Conservation (phyloP, 2,888 invertebrate species). For the Tipula lateralis region DNA sequence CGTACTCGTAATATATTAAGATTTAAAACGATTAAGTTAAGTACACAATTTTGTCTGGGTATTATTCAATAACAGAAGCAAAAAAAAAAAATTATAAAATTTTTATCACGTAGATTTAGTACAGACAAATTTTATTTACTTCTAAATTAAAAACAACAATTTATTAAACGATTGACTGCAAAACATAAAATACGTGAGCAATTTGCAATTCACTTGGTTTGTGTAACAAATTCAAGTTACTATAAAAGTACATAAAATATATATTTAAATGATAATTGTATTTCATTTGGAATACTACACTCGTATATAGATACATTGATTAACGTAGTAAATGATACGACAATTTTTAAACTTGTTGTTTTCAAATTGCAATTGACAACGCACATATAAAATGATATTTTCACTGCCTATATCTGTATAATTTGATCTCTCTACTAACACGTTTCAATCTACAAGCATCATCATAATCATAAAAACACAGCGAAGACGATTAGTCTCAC, state of each 20-base stretch:
- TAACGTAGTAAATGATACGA: too few species aligned
- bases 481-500: not conserved
- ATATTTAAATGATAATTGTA: not conserved
- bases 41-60: not conserved
- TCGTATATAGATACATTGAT: not conserved
- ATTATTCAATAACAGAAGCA: not conserved
- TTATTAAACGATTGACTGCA: not conserved
- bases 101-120: not conserved
- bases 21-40: not conserved
- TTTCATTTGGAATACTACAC: too few species aligned
- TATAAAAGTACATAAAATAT: not conserved
- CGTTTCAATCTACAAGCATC: not conserved
- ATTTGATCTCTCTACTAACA: not conserved
- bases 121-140: not conserved
- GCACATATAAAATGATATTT: not conserved
- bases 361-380: not conserved
- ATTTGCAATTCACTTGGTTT: not conserved
- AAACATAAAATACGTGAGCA: not conserved
- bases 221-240: not conserved
- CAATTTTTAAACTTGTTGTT: not conserved
- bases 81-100: not conserved
- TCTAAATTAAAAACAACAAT: not conserved
- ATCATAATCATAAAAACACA: not conserved
- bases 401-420: too few species aligned
- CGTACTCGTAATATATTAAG: not conserved